Evolutionary conservation across 2,888 invertebrate genomes (phyloP).

Genomic region (Hypomecis atomaria): DNA sequence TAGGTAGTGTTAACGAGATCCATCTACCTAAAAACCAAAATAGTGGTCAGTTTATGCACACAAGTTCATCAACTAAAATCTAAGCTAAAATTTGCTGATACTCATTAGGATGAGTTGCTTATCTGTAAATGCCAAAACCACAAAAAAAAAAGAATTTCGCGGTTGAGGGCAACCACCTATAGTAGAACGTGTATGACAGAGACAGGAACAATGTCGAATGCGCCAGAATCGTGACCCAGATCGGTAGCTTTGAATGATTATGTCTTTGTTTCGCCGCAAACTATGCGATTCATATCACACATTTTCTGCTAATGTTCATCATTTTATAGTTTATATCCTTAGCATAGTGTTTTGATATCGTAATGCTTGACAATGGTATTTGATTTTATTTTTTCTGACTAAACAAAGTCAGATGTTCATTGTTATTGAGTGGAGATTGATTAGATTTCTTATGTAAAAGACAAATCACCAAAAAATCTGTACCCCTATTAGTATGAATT

Average conservation of each 20-base stretch:
- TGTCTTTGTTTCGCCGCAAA: constrained; percentile 28
- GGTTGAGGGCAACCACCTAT: too few relatives aligned
- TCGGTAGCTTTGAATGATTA: constrained; percentile 30
- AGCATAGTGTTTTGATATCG: constrained; percentile 23
- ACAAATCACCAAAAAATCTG: too few relatives aligned
- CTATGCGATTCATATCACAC: constrained; percentile 26
- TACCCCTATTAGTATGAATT: too few relatives aligned
- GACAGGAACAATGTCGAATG: constrained; percentile 7
- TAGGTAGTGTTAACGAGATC: too few relatives aligned
- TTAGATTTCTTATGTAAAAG: background rate
- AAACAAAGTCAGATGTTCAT: background rate
- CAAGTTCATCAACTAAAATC: too few relatives aligned
- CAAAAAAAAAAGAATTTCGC: too few relatives aligned
- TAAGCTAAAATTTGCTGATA: too few relatives aligned
- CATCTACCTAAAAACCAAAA: too few relatives aligned
- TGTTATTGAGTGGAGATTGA: background rate
- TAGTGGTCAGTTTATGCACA: too few relatives aligned
- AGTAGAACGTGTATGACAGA: too few relatives aligned
- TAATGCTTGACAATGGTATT: constrained; percentile 24
- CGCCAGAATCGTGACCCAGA: constrained; percentile 15
- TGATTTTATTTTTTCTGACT: background rate
- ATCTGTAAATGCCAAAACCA: too few relatives aligned
- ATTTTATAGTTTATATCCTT: constrained; percentile 18
- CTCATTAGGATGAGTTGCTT: too few relatives aligned
- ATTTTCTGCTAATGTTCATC: constrained; percentile 33